Evolutionary conservation across 1,140 invertebrate species (phyloP).

Genomic region (Procambarus clarkii): DNA sequence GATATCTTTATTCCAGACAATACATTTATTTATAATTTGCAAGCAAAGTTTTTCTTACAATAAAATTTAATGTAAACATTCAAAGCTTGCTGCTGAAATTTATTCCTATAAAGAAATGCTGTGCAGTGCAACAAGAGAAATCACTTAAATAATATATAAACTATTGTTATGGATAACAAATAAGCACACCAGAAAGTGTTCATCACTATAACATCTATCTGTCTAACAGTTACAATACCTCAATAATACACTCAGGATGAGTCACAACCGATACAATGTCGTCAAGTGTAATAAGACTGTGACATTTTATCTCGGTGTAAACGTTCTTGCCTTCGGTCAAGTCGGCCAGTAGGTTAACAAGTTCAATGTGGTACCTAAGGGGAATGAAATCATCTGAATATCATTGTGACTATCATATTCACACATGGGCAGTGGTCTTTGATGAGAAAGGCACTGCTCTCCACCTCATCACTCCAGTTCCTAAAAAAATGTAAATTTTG

Average conservation of each 20-base stretch:
- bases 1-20: no score
- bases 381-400: conserved; percentile 9
- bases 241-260: conserved; percentile 93
- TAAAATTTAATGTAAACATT: neutral
- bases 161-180: conserved; percentile 12
- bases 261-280: conserved; percentile 97
- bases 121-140: neutral
- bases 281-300: conserved; percentile 97
- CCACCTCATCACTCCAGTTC: neutral
- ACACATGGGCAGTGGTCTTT: neutral
- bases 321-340: conserved; percentile 99
- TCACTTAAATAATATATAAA: neutral
- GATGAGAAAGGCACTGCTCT: neutral
- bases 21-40: no score
- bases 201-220: conserved; percentile 15
- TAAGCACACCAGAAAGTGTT: conserved; percentile 34
- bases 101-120: neutral
- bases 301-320: conserved; percentile 99
- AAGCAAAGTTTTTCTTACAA: no score
- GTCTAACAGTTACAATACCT: conserved; percentile 80
- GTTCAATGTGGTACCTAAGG: conserved; percentile 95
- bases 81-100: neutral
- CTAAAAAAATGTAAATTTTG: neutral
- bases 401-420: neutral
- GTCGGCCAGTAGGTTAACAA: conserved; percentile 95